Conservation (phyloP, 2,113 vertebrate genomes). For the Campylomormyrus tamandua region DNA sequence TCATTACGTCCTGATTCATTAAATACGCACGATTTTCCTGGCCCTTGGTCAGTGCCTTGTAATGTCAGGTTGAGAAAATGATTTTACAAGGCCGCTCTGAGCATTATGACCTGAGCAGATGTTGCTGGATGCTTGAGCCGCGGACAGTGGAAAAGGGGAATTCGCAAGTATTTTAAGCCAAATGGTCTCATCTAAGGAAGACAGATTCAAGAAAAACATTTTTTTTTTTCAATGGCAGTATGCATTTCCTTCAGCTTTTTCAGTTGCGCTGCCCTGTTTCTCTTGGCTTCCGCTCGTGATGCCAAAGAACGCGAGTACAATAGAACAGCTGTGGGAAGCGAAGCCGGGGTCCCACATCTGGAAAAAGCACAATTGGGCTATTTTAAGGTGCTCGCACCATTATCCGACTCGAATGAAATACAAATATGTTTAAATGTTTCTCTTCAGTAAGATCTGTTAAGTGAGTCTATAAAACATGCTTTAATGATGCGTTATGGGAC, state of each 20-base stretch:
- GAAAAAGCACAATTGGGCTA: slow-evolving; percentile 44
- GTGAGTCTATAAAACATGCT: background rate
- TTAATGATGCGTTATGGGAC: background rate
- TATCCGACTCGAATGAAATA: background rate
- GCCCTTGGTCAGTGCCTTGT: background rate
- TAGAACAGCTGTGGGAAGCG: slow-evolving; percentile 62
- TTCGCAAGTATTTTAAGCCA: slow-evolving; percentile 15
- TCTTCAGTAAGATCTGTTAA: background rate
- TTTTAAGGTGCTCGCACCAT: background rate
- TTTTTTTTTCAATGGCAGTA: slow-evolving; percentile 46
- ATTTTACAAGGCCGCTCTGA: background rate
- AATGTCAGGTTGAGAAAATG: slow-evolving; percentile 6
- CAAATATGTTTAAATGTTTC: background rate
- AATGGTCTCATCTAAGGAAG: slow-evolving; percentile 12
- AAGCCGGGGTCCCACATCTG: slow-evolving; percentile 59
- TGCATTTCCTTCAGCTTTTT: slow-evolving; percentile 58
- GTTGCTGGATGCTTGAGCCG: background rate
- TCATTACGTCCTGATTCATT: background rate
- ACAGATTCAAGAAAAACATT: slow-evolving; percentile 34
- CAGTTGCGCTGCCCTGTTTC: slow-evolving; percentile 36
- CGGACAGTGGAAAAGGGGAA: background rate
- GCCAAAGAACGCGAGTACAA: slow-evolving; percentile 56
- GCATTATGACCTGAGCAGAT: background rate
- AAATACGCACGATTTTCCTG: background rate
- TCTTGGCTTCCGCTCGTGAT: slow-evolving; percentile 54